Conservation (phyloP, 1,140 invertebrate species). For the Pogonognathellus flavescens region DNA sequence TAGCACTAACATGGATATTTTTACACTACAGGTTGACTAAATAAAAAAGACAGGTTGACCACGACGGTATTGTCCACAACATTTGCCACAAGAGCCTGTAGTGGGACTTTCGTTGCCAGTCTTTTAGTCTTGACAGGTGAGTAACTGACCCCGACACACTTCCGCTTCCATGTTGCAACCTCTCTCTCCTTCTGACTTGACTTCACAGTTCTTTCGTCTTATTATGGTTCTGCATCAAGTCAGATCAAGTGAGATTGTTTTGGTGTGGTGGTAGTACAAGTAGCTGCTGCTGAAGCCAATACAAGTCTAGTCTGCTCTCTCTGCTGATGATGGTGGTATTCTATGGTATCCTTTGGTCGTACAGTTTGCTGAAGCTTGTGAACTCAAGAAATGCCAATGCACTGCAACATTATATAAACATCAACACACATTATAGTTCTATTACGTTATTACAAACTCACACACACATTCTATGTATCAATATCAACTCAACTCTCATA, state of each 20-base stretch:
- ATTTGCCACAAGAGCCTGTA: neutral
- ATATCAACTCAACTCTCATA: too few relatives aligned
- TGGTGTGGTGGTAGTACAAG: neutral
- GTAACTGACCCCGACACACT: conserved; percentile 62
- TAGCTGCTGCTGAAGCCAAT: too few relatives aligned
- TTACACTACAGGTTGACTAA: too few relatives aligned
- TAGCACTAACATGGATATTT: too few relatives aligned
- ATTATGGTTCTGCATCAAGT: neutral
- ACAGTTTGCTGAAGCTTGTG: neutral
- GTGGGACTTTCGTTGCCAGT: neutral
- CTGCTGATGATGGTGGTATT: too few relatives aligned
- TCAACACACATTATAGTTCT: neutral
- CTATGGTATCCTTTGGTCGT: neutral
- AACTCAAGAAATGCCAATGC: conserved; percentile 9
- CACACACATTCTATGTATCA: neutral
- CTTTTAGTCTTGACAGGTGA: conserved; percentile 51
- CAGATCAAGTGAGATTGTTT: conserved; percentile 1
- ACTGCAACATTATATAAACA: conserved; percentile 1
- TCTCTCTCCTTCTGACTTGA: conserved; percentile 4
- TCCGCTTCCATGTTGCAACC: conserved; percentile 53
- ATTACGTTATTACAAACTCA: neutral
- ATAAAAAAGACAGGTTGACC: neutral
- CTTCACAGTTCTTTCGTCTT: neutral
- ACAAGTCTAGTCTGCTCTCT: too few relatives aligned
- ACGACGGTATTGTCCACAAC: neutral